phyloP scores from a whole-genome alignment of 1,140 invertebrate species.

The Nautilus pompilius region DNA sequence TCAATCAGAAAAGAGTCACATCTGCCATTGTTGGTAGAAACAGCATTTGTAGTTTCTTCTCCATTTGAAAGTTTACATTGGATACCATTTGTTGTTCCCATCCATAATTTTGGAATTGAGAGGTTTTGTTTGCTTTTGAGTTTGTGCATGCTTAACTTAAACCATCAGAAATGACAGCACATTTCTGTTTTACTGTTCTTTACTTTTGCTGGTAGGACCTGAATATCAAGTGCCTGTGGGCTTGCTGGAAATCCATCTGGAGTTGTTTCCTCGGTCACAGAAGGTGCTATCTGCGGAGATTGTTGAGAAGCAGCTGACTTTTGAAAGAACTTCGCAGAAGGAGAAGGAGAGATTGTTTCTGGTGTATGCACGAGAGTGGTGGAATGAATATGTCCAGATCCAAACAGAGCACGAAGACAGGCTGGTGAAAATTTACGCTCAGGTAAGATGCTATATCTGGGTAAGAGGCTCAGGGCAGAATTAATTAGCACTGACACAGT shows the following conservation, averaged over 20 bases:
- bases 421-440: constrained; percentile 58
- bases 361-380: constrained; percentile 58
- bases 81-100: background rate
- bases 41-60: too few species aligned
- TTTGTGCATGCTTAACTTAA: background rate
- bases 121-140: background rate
- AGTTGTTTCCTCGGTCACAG: constrained; percentile 46
- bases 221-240: constrained; percentile 54
- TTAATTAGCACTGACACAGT: too few species aligned
- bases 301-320: constrained; percentile 38
- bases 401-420: constrained; percentile 47
- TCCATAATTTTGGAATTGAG: background rate
- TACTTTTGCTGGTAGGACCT: constrained; percentile 31
- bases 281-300: constrained; percentile 42
- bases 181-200: constrained; percentile 3
- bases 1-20: too few species aligned
- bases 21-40: too few species aligned
- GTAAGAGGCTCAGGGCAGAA: too few species aligned
- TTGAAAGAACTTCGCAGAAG: constrained; percentile 43
- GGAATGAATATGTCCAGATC: constrained; percentile 56
- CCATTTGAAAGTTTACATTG: background rate
- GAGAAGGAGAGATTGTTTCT: constrained; percentile 54
- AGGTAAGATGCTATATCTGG: constrained; percentile 40
- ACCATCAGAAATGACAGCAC: background rate
- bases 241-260: constrained; percentile 49